A percentile compares a stretch with the other conserved stretches of the same genome.
phyloP scores from a whole-genome alignment of 2,113 vertebrate genomes.

The Piliocolobus tephrosceles region DNA sequence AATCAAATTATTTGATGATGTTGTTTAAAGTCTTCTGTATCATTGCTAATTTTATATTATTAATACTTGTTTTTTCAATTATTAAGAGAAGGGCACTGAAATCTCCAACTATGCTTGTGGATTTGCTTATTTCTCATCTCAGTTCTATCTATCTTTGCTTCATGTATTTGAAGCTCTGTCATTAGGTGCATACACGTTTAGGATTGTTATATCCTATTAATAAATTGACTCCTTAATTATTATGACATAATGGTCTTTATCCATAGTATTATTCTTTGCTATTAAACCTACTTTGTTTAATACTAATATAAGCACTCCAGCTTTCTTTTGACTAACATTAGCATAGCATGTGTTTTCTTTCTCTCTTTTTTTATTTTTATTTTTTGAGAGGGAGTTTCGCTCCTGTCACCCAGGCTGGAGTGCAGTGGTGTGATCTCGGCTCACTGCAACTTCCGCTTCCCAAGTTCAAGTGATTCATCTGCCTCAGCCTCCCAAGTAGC shows the following conservation, averaged over 20 bases:
- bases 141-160: neutral
- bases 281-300: neutral
- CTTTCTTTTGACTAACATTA: conserved; percentile 31
- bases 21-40: neutral
- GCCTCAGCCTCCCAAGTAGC: too few species aligned
- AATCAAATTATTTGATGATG: neutral
- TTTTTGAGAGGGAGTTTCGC: too few species aligned
- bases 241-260: conserved; percentile 7
- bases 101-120: neutral
- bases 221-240: conserved; percentile 37
- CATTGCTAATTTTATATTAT: neutral
- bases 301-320: neutral
- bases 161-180: conserved; percentile 32
- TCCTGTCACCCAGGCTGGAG: too few species aligned
- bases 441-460: too few species aligned
- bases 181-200: conserved; percentile 41
- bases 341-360: neutral
- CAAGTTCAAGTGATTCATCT: too few species aligned
- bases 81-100: neutral
- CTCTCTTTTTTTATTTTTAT: neutral
- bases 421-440: too few species aligned
- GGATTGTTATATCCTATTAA: neutral
- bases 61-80: neutral
- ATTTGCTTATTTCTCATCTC: conserved; percentile 16
- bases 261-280: neutral